Conservation (phyloP, 2,888 invertebrate species). For the Perithous albicinctus region DNA sequence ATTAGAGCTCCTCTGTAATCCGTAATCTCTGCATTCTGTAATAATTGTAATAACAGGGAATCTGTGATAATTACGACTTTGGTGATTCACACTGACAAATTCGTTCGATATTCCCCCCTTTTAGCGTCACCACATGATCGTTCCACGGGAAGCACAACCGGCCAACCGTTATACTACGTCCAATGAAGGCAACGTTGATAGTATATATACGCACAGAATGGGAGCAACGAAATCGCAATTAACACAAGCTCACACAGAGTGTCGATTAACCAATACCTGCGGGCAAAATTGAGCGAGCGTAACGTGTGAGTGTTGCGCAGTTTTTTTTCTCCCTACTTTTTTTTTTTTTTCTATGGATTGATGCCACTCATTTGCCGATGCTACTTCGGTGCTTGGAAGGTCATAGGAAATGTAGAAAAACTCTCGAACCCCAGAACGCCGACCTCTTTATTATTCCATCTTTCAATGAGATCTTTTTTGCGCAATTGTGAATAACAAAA, state of each 20-base stretch:
- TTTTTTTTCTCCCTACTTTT: no score
- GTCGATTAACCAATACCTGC: constrained; percentile 60
- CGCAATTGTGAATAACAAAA: constrained; percentile 48
- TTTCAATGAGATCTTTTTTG: constrained; percentile 50
- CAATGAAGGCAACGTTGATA: background rate
- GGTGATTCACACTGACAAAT: constrained; percentile 43
- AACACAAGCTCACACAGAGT: constrained; percentile 37
- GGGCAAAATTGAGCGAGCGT: constrained; percentile 52
- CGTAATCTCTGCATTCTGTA: no score
- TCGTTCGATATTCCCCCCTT: constrained; percentile 12
- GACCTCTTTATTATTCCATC: constrained; percentile 56
- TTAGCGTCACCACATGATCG: constrained; percentile 28
- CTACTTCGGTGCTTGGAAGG: constrained; percentile 33
- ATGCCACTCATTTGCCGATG: constrained; percentile 26
- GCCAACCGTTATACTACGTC: constrained; percentile 24
- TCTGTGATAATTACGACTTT: background rate
- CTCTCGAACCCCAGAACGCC: constrained; percentile 42
- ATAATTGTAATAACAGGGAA: no score
- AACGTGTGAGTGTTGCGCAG: constrained; percentile 55
- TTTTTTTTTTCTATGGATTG: constrained; percentile 6
- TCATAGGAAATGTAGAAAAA: constrained; percentile 64
- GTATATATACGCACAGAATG: constrained; percentile 8
- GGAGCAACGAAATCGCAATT: constrained; percentile 56
- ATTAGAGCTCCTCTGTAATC: no score
- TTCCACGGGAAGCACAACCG: constrained; percentile 43